Percentiles rank a stretch among this genome's conserved stretches.
Conservation (phyloP, 2,888 invertebrate species). For the Trypoxylon attenuatum region DNA sequence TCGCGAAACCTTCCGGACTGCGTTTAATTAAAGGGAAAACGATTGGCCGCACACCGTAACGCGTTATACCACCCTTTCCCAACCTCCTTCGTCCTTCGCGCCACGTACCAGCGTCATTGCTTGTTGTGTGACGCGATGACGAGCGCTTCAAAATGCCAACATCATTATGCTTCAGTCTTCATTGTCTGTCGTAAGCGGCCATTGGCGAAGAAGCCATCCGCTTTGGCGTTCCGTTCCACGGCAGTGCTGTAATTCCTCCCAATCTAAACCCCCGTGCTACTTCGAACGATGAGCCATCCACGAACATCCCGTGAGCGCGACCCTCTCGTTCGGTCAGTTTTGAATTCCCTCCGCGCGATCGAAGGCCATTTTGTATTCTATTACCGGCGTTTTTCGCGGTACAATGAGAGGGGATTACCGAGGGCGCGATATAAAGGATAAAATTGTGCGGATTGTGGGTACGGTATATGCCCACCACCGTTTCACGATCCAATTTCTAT, state of each 20-base stretch:
- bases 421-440: not conserved
- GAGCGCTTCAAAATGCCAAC: too few species aligned
- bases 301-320: too few species aligned
- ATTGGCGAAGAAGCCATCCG: too few species aligned
- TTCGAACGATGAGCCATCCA: too few species aligned
- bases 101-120: too few species aligned
- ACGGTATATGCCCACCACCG: too few species aligned
- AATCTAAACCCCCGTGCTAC: too few species aligned
- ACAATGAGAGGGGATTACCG: not conserved
- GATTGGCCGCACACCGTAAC: not conserved
- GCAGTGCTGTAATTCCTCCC: too few species aligned
- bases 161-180: too few species aligned
- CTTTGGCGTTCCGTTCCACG: too few species aligned
- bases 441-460: not conserved
- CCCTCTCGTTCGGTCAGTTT: not conserved
- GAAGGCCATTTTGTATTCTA: not conserved
- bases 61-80: not conserved
- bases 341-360: not conserved
- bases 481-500: not conserved
- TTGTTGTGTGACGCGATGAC: too few species aligned
- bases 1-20: not conserved
- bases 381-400: not conserved
- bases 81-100: not conserved
- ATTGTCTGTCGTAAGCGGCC: too few species aligned
- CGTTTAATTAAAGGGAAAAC: slow-evolving; percentile 3